Conservation (phyloP, 2,113 vertebrate species). For the Cottus gobio region DNA sequence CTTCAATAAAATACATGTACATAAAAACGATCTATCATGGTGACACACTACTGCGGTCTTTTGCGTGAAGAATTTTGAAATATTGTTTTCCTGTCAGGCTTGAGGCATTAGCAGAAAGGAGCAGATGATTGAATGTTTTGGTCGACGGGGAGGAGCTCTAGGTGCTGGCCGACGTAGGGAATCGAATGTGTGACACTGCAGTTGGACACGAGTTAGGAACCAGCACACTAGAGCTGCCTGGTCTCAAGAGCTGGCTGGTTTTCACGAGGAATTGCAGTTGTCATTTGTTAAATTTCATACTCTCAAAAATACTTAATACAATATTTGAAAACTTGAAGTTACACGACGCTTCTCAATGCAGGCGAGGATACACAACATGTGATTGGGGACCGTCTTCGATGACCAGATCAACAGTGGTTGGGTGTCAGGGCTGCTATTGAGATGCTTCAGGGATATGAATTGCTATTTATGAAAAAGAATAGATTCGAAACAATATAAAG, state of each 20-base stretch:
- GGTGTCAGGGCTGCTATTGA: not conserved
- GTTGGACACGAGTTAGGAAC: not conserved
- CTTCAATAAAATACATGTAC: too few species aligned
- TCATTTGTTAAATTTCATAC: not conserved
- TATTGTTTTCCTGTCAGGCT: not conserved
- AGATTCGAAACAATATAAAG: not conserved
- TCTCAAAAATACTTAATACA: not conserved
- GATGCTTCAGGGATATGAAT: not conserved
- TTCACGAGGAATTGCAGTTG: not conserved
- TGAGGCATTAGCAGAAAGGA: not conserved
- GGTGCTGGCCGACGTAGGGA: constrained; percentile 2
- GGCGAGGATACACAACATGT: too few species aligned
- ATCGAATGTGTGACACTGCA: not conserved
- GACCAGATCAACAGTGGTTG: too few species aligned
- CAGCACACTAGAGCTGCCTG: not conserved
- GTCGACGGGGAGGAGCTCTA: not conserved
- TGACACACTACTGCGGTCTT: not conserved
- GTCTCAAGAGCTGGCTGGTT: not conserved
- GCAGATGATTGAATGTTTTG: constrained; percentile 23
- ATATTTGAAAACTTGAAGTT: not conserved
- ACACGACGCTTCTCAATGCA: not conserved
- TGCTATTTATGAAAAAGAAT: not conserved
- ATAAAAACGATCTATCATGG: not conserved
- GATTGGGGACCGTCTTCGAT: too few species aligned
- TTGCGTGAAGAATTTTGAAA: not conserved